phyloP scores from a whole-genome alignment of 2,888 invertebrate species.

The Schizaphis graminum region DNA sequence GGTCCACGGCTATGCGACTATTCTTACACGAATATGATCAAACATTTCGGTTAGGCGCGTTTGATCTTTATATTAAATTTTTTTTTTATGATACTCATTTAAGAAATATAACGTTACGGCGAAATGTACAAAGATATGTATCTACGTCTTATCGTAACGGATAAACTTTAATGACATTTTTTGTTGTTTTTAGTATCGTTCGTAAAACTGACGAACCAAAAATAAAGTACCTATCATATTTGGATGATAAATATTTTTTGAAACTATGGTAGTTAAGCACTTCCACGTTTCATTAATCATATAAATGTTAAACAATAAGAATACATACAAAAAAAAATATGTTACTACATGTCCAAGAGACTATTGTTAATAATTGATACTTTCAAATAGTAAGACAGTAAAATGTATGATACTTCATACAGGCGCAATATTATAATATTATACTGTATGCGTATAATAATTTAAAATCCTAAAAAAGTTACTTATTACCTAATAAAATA shows the following conservation, averaged over 20 bases:
- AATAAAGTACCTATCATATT: background rate
- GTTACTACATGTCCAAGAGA: background rate
- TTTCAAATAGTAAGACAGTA: background rate
- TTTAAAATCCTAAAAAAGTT: slow-evolving; percentile 4
- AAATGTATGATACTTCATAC: background rate
- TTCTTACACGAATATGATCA: background rate
- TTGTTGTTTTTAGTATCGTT: background rate
- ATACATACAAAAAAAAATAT: background rate
- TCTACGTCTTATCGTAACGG: background rate
- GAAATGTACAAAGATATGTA: background rate
- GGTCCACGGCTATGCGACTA: background rate
- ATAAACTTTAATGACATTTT: background rate
- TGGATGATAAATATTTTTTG: background rate
- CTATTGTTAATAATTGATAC: background rate
- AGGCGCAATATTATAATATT: background rate
- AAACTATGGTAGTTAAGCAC: background rate
- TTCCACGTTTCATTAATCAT: background rate
- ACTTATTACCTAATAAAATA: slow-evolving; percentile 18
- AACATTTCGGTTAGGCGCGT: background rate
- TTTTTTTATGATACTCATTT: background rate
- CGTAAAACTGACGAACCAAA: background rate
- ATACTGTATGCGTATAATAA: background rate
- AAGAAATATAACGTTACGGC: background rate
- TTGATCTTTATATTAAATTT: background rate
- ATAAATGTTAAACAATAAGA: background rate